A percentile compares a stretch with the other conserved stretches of the same genome.
These are phyloP conservation scores for Drosophila eugracilis DNA, from an alignment of 1,140 invertebrate genomes.

Conservation along the genomic window DNA sequence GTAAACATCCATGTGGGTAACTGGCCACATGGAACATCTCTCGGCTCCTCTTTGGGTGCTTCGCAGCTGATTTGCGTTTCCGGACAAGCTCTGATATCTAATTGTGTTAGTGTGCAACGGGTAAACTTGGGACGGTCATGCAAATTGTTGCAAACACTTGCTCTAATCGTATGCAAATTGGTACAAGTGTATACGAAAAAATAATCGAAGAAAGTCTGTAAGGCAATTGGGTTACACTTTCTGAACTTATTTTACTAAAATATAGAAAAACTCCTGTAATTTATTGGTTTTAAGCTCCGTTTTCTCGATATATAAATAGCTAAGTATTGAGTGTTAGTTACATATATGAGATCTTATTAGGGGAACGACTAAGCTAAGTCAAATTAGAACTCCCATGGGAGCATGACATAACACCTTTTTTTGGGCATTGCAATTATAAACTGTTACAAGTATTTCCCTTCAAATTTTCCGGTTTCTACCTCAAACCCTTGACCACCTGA, in stretches of 20 bases:
- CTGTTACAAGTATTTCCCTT: conserved; percentile 45
- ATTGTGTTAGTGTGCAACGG: conserved; percentile 73
- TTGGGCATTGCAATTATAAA: conserved; percentile 31
- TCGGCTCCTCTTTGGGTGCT: conserved; percentile 5
- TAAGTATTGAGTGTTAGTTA: too few relatives aligned
- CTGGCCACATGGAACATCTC: conserved; percentile 51
- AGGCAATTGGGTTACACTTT: too few relatives aligned
- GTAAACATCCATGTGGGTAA: conserved; percentile 17
- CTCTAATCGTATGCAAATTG: conserved; percentile 22
- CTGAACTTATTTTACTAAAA: neutral
- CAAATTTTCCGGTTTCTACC: conserved; percentile 42
- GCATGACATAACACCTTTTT: conserved; percentile 44
- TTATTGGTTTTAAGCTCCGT: too few relatives aligned
- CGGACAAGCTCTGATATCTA: conserved; percentile 68
- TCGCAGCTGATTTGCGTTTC: conserved; percentile 61
- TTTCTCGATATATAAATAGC: too few relatives aligned
- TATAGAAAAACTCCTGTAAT: too few relatives aligned
- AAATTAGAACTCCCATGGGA: conserved; percentile 32
- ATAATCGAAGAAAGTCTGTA: neutral
- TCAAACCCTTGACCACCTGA: conserved; percentile 7
- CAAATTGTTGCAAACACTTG: conserved; percentile 32
- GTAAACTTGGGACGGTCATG: conserved; percentile 38
- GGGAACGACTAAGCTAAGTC: neutral
- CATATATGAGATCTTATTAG: too few relatives aligned
- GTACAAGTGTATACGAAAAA: conserved; percentile 6